phyloP scores from a whole-genome alignment of 2,797 vertebrate species.

The Muscicapa striata region DNA sequence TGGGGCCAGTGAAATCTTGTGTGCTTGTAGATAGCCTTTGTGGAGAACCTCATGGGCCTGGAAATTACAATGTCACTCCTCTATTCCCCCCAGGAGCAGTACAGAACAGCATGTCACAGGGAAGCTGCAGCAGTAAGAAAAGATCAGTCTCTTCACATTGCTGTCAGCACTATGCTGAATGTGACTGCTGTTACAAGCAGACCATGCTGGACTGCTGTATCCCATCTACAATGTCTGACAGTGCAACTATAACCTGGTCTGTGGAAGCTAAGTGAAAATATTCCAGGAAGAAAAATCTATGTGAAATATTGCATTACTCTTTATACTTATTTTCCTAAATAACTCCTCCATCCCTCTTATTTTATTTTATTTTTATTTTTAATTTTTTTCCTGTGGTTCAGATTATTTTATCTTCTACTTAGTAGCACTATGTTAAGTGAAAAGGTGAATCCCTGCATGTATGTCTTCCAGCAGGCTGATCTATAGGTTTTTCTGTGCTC shows the following conservation, averaged over 20 bases:
- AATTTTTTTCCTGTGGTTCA: background rate
- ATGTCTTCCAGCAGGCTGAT: background rate
- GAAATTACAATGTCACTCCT: background rate
- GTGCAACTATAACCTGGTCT: background rate
- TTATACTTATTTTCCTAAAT: background rate
- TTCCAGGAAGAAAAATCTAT: background rate
- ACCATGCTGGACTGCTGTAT: background rate
- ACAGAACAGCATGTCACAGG: background rate
- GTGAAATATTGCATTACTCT: background rate
- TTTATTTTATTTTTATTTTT: background rate
- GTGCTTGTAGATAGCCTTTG: accelerated
- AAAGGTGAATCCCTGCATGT: accelerated
- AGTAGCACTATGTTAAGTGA: background rate
- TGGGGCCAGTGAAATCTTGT: background rate
- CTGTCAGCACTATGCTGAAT: background rate
- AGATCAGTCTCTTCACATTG: accelerated
- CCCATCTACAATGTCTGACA: background rate
- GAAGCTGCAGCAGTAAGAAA: background rate
- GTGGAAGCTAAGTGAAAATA: background rate
- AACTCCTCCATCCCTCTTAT: background rate
- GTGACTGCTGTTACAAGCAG: background rate
- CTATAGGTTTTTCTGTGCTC: background rate
- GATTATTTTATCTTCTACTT: background rate
- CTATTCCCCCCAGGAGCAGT: background rate
- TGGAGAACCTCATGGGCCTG: background rate